These are phyloP conservation scores for Notodonta ziczac DNA, from an alignment of 2,888 invertebrate species.

Conservation along the genomic window DNA sequence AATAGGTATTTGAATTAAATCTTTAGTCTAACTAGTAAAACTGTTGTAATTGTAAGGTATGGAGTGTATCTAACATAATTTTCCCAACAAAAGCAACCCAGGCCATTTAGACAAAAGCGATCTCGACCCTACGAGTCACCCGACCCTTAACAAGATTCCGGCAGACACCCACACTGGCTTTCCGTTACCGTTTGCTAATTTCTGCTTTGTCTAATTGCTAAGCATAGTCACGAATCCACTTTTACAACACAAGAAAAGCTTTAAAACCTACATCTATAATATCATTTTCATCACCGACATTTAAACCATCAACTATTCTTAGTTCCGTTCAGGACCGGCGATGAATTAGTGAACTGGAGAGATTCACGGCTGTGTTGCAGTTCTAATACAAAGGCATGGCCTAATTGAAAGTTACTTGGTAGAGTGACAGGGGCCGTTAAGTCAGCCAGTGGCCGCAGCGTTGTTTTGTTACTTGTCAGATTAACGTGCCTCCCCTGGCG, in stretches of 20 bases:
- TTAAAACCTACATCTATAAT: constrained; percentile 4
- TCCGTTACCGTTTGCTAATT: constrained; percentile 41
- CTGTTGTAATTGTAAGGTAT: neutral
- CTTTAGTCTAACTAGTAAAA: neutral
- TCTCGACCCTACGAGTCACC: constrained; percentile 34
- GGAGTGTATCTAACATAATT: neutral
- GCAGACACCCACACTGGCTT: constrained; percentile 33
- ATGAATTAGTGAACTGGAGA: constrained; percentile 24
- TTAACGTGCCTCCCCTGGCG: constrained; percentile 63
- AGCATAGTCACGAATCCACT: constrained; percentile 34
- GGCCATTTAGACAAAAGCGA: constrained; percentile 26
- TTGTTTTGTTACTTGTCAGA: constrained; percentile 67
- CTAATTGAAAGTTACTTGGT: constrained; percentile 69
- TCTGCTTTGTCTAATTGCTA: constrained; percentile 47
- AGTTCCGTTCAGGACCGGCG: constrained; percentile 21
- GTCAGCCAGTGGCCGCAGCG: constrained; percentile 44
- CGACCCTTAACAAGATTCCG: constrained; percentile 35
- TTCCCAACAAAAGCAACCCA: constrained; percentile 22
- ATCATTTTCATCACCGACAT: constrained; percentile 27
- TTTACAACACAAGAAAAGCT: constrained; percentile 11
- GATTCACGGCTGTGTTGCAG: constrained; percentile 31
- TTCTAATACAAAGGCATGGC: constrained; percentile 44
- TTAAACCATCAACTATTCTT: constrained; percentile 17
- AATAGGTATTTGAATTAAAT: neutral
- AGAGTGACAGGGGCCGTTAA: constrained; percentile 63